Evolutionary conservation across 2,797 vertebrate species (phyloP).

Genomic region (Sphenodon punctatus): DNA sequence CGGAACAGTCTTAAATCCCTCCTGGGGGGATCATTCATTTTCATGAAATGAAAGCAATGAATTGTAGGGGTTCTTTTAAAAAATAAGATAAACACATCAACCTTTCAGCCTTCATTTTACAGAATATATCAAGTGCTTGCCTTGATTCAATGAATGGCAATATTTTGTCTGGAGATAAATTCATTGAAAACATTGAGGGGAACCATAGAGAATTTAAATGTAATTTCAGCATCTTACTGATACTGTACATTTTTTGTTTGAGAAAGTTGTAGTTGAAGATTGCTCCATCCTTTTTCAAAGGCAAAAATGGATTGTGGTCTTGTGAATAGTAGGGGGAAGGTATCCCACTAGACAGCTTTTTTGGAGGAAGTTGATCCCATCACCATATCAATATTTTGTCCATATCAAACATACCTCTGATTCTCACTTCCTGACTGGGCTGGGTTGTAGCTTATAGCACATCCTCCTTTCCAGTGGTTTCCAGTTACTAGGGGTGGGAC

Average conservation of each 20-base stretch:
- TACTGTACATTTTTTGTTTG: constrained; percentile 6
- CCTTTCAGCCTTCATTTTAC: constrained; percentile 5
- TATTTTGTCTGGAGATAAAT: constrained; percentile 14
- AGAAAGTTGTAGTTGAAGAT: background rate
- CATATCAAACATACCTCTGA: too few species aligned
- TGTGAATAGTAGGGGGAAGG: too few species aligned
- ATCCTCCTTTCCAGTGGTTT: too few species aligned
- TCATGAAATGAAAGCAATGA: constrained; percentile 19
- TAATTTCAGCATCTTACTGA: constrained; percentile 28
- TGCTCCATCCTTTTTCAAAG: background rate
- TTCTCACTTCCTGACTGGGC: too few species aligned
- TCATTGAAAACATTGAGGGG: background rate
- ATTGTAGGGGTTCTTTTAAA: constrained; percentile 27
- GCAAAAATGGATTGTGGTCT: background rate
- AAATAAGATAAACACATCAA: constrained; percentile 16
- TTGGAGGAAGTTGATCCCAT: too few species aligned
- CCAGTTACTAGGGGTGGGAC: too few species aligned
- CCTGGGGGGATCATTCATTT: background rate
- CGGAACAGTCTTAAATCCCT: constrained; percentile 34
- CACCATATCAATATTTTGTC: too few species aligned
- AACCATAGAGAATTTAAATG: background rate
- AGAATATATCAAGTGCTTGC: background rate
- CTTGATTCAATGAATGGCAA: background rate
- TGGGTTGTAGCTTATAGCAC: too few species aligned
- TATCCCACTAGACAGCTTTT: too few species aligned